Base-by-base conservation (phyloP, 2,113 vertebrate genomes). In the Brachyistius frenatus region DNA sequence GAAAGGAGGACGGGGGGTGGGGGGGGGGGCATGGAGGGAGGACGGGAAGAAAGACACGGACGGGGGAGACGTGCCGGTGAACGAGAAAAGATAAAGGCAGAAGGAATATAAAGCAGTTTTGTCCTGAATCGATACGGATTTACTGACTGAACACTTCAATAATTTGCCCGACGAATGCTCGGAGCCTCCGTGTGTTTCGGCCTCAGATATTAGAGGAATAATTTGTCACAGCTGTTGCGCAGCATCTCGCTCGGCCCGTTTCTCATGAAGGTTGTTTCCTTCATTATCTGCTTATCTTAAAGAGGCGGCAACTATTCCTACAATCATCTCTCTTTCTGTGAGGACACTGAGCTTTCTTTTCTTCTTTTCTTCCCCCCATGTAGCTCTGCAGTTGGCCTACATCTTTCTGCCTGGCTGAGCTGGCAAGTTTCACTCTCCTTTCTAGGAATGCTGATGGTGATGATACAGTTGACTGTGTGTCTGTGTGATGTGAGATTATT, bases 351-450 rank as follows among this genome's bases (percentile, higher is more conserved):
- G 84, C 85, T 88, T 79, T 87, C 84, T 84, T 60, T 52, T 31
- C 23, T 23, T 23, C 23, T 23, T 23, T 23, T 53, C 4, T 50
- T 53, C 44, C 5, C 57, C 60, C 78, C 74, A 60, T 88, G 81
- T 86, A 92, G 86, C 89, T 86, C 66, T 88, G 86, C 86, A 85
- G 89, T 90, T 92, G 89, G 88, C 90, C 93, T 92, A 90, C 88
- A 93, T 93, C 86, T 92, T 92, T 94, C 92, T 87, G 88, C 92
- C 66, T 89, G 88, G 61, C 73, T 94, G 91, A 91, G 67, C 78
- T 61, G 66, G 87, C 77, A 86, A 89, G 73, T 87, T 79, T 73
- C 44, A 41, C 73, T 62, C 73, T 62, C 64, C 81, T 87, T 72
- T 88, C 80, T 52, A 88, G 82, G 89, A 91, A 85, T 76, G 76